Conservation (phyloP, 2,113 vertebrate genomes). For the Cacatua alba region DNA sequence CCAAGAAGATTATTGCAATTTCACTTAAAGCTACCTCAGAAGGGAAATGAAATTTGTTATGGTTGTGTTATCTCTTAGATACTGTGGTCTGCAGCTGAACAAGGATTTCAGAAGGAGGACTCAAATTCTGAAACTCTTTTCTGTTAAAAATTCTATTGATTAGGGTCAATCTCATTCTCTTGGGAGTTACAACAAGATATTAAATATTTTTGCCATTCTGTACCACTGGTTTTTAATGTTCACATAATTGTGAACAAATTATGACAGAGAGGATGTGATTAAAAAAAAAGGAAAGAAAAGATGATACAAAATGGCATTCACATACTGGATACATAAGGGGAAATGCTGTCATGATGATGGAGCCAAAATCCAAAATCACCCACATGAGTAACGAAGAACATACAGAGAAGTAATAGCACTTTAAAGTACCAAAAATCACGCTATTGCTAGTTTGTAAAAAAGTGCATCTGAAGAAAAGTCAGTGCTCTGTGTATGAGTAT, state of each 20-base stretch:
- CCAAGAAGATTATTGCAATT: not conserved
- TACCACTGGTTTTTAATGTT: not conserved
- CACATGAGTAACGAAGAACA: not conserved
- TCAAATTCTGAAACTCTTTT: not conserved
- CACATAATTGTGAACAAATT: not conserved
- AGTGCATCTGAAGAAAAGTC: not conserved
- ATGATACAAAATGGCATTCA: not conserved
- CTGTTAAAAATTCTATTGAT: not conserved
- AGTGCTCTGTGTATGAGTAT: rapidly evolving
- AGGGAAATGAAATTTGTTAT: not conserved
- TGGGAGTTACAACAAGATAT: not conserved
- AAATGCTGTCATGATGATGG: not conserved
- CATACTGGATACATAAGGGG: not conserved
- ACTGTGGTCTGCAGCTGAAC: not conserved
- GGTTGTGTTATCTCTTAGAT: not conserved
- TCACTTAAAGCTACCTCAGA: not conserved
- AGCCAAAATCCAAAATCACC: not conserved
- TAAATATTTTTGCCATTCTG: not conserved
- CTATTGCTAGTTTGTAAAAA: not conserved
- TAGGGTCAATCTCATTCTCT: not conserved
- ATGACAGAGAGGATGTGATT: not conserved
- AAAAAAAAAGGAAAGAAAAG: not conserved
- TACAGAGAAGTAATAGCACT: not conserved
- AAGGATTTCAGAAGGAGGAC: not conserved
- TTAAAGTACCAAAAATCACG: not conserved